Base-by-base conservation (phyloP, 2,113 vertebrate genomes). In the Dipodomys merriami region DNA sequence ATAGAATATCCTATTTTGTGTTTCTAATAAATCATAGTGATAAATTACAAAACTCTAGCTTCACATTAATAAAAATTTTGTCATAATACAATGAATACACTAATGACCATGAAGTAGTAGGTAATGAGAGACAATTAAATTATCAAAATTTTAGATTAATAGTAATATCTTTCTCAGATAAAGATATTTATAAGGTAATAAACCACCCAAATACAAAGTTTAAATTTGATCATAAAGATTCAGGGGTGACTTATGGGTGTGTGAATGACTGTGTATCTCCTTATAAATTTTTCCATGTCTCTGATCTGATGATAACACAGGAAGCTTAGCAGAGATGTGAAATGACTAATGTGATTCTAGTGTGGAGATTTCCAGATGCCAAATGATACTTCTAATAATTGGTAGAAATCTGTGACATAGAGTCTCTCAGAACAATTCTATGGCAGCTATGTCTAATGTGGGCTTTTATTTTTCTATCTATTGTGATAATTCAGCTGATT, bases 151-250 rank as follows among this genome's bases (percentile, higher is more conserved):
- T 67, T 83, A 72, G 85, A 89, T 91, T 89, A n/a, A 73, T 27
- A 64, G 49, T 78, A 60, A 65, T 89, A 25, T 93, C 29, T 86
- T 88, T 88, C 46, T 12, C 22, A 78, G 44, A 49, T 23, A 65
- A n/a, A 69, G 60, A 79, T 90, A 62, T 88, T 96, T 83, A 88
- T 39, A 84, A 92, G 33, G 77, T 49, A 76, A 83, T 83, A 79
- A 94, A 2, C 12, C 72, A 72, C 23, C 33, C 79, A 79, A 44
- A 90, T 83, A 7, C 60, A 44, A 67, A 77, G 7, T 77, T 84
- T 78, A 53, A 72, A 60, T 74, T 49, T 88, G 64, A 53, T 27
- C 44, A 35, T 67, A 57, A 7, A 49, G 35, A 83, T 60, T 35
- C 6, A 18, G 22, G 53, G n/a, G 20, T 80, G 72, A 91, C 35